Percentiles rank a stretch among this genome's conserved stretches.
Evolutionary conservation across 2,888 invertebrate genomes (phyloP).

Genomic region (Syritta pipiens): DNA sequence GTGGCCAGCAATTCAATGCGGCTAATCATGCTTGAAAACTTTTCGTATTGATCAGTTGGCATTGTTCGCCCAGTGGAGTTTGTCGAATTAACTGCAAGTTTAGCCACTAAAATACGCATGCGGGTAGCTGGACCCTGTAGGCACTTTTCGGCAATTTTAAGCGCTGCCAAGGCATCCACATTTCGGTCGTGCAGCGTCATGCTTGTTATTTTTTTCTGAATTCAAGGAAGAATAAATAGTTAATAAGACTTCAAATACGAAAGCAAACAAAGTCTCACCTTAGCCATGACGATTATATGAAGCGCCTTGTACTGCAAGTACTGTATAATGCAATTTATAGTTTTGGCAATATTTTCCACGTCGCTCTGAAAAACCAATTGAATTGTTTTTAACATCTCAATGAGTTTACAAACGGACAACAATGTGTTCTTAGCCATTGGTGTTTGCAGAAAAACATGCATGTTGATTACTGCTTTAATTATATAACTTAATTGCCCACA

Average conservation of each 20-base stretch:
- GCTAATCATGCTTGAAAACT: slow-evolving; percentile 83
- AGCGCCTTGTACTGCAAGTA: slow-evolving; percentile 89
- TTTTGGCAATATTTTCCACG: slow-evolving; percentile 85
- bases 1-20: slow-evolving; percentile 84
- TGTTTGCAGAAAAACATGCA: slow-evolving; percentile 85
- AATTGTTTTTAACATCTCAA: slow-evolving; percentile 90
- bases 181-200: slow-evolving; percentile 84
- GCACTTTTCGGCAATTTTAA: slow-evolving; percentile 86
- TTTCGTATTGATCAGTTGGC: slow-evolving; percentile 82
- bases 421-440: slow-evolving; percentile 89
- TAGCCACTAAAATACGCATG: slow-evolving; percentile 84
- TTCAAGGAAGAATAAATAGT: slow-evolving; percentile 71
- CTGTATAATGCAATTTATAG: slow-evolving; percentile 88
- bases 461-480: slow-evolving; percentile 83
- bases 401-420: slow-evolving; percentile 87
- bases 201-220: slow-evolving; percentile 82
- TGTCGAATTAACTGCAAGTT: slow-evolving; percentile 84
- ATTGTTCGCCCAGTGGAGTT: slow-evolving; percentile 80
- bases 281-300: slow-evolving; percentile 83
- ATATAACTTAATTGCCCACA: slow-evolving; percentile 83
- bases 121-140: slow-evolving; percentile 84
- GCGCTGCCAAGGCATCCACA: slow-evolving; percentile 86
- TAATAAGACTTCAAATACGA: not conserved
- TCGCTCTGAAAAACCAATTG: slow-evolving; percentile 86
- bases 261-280: slow-evolving; percentile 79